A percentile compares a stretch with the other conserved stretches of the same genome.
Evolutionary conservation across 2,888 invertebrate species (phyloP).

Genomic region (Hybos culiciformis): DNA sequence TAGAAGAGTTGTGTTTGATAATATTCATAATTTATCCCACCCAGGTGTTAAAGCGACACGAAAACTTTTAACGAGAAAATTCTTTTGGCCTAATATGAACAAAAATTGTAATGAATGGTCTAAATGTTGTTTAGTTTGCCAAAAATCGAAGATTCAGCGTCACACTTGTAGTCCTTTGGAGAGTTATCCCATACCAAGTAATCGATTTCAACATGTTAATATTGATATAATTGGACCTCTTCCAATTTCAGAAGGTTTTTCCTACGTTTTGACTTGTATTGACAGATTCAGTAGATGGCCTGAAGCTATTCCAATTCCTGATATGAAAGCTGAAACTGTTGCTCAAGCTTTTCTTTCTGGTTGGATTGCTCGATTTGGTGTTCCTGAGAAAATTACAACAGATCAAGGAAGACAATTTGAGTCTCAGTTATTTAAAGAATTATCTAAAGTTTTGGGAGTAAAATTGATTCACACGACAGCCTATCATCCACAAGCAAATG

Average conservation of each 20-base stretch:
- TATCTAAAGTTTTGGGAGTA: conserved; percentile 2
- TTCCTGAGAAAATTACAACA: conserved; percentile 7
- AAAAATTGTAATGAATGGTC: conserved; percentile 23
- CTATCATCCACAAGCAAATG: conserved; percentile 11
- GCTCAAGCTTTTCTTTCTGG: conserved; percentile 9
- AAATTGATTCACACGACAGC: conserved; percentile 8
- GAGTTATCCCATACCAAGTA: conserved; percentile 13
- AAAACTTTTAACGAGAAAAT: not conserved
- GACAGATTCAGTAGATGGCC: conserved; percentile 12
- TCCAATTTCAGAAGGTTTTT: conserved; percentile 14
- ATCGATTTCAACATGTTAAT: conserved; percentile 16
- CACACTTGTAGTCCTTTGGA: conserved; percentile 28
- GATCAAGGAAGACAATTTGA: conserved; percentile 12
- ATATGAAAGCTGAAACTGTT: conserved; percentile 10
- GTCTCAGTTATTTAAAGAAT: conserved; percentile 7
- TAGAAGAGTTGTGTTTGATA: no score
- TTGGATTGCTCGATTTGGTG: conserved; percentile 12
- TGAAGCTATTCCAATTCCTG: conserved; percentile 10
- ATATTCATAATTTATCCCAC: conserved; percentile 1
- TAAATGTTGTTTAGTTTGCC: conserved; percentile 22
- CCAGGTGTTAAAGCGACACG: conserved; percentile 4
- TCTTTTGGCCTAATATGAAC: conserved; percentile 1
- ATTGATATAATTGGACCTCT: conserved; percentile 26
- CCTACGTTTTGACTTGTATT: conserved; percentile 9
- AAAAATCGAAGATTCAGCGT: conserved; percentile 21